Evolutionary conservation across 2,888 invertebrate species (phyloP).

Genomic region (Lasioglossum calceatum): DNA sequence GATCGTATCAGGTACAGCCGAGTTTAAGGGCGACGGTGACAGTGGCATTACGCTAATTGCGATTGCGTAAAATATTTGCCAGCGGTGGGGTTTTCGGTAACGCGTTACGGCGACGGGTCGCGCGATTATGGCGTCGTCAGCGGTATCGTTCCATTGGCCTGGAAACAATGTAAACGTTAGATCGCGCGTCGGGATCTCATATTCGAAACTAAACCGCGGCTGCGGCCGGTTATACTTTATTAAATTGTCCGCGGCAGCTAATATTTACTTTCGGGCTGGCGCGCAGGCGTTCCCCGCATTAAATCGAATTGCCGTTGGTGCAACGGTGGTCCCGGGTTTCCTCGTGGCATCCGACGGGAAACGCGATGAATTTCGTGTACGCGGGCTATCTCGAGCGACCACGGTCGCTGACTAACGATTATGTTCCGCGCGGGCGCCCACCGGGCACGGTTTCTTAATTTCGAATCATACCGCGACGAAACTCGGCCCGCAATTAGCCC

Average conservation of each 20-base stretch:
- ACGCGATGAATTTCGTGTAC: constrained; percentile 17
- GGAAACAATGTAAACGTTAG: constrained; percentile 68
- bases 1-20: neutral
- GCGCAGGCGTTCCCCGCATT: constrained; percentile 45
- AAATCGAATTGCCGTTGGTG: constrained; percentile 34
- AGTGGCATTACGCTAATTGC: constrained; percentile 37
- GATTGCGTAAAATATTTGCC: constrained; percentile 47
- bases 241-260: constrained; percentile 64
- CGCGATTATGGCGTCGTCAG: constrained; percentile 39
- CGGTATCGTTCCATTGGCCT: constrained; percentile 60
- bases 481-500: neutral
- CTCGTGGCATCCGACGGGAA: neutral
- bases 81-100: neutral
- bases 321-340: neutral
- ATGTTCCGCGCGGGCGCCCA: neutral
- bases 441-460: constrained; percentile 1
- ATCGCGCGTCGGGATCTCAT: constrained; percentile 57
- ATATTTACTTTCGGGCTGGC: constrained; percentile 61
- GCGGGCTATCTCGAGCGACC: constrained; percentile 23
- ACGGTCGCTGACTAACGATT: constrained; percentile 4
- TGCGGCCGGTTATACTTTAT: constrained; percentile 66
- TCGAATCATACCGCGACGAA: constrained; percentile 4
- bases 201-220: constrained; percentile 53
- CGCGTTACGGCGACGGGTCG: neutral
- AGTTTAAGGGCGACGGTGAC: neutral